These are phyloP conservation scores for Xestia c-nigrum DNA, from an alignment of 2,888 invertebrate genomes.

Conservation along the genomic window DNA sequence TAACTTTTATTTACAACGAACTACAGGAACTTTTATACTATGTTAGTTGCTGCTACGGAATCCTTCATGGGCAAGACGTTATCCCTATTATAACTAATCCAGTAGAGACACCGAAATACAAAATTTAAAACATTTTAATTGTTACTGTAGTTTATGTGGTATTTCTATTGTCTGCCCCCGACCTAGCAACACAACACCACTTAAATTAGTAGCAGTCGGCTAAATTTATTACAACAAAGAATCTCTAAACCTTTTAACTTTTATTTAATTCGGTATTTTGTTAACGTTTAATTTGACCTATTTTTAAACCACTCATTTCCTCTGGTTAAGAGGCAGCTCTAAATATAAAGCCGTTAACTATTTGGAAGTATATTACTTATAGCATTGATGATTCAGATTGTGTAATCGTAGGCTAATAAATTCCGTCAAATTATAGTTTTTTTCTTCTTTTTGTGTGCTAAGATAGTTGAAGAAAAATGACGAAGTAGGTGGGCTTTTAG, in stretches of 20 bases:
- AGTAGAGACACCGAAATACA: background rate
- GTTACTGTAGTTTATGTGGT: conserved; percentile 37
- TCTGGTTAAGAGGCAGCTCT: background rate
- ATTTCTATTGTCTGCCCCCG: conserved; percentile 36
- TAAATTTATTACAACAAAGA: conserved; percentile 53
- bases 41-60: too few species aligned
- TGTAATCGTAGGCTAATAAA: conserved; percentile 28
- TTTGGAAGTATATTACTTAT: conserved; percentile 23
- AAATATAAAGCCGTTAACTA: conserved; percentile 23
- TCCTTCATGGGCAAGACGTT: too few species aligned
- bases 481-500: background rate
- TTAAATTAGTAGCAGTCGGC: conserved; percentile 27
- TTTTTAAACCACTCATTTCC: conserved; percentile 43
- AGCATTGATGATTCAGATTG: conserved; percentile 13
- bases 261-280: conserved; percentile 30
- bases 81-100: too few species aligned
- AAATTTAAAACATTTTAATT: conserved; percentile 34
- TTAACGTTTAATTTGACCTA: conserved; percentile 48
- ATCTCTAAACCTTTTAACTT: conserved; percentile 39
- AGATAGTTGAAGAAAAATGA: background rate
- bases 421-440: conserved; percentile 19
- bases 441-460: background rate
- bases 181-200: conserved; percentile 21
- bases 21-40: too few species aligned
- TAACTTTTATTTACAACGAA: too few species aligned